Conservation (phyloP, 2,113 vertebrate species). For the Ursus arctos region DNA sequence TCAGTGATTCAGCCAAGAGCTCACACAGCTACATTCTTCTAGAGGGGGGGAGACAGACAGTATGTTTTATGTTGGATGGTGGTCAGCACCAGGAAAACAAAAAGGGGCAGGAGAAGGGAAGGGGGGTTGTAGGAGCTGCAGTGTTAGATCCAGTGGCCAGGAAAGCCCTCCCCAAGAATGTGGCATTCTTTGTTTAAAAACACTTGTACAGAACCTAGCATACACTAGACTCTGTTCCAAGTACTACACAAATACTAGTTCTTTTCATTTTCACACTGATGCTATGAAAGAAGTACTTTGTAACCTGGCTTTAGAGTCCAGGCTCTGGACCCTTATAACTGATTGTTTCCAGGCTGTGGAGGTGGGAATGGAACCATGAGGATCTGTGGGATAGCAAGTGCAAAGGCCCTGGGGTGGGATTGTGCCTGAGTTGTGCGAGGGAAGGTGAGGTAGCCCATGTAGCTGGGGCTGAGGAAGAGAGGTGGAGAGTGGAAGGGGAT, state of each 20-base stretch:
- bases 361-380: neutral
- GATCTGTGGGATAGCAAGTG: neutral
- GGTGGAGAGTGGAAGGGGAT: neutral
- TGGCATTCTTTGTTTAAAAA: neutral
- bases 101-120: neutral
- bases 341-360: neutral
- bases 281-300: neutral
- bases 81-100: neutral
- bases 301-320: neutral
- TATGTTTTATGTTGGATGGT: neutral
- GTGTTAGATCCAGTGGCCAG: neutral
- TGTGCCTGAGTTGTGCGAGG: neutral
- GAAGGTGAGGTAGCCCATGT: neutral
- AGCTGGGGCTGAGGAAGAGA: neutral
- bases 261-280: neutral
- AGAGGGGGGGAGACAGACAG: neutral
- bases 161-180: neutral
- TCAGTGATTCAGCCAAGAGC: constrained; percentile 25
- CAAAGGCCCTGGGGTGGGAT: neutral
- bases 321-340: neutral
- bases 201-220: neutral
- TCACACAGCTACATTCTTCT: neutral
- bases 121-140: too few species aligned
- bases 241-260: neutral
- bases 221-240: neutral